Base-by-base conservation (phyloP, 2,888 invertebrate species). In the Calephelis perditalis region DNA sequence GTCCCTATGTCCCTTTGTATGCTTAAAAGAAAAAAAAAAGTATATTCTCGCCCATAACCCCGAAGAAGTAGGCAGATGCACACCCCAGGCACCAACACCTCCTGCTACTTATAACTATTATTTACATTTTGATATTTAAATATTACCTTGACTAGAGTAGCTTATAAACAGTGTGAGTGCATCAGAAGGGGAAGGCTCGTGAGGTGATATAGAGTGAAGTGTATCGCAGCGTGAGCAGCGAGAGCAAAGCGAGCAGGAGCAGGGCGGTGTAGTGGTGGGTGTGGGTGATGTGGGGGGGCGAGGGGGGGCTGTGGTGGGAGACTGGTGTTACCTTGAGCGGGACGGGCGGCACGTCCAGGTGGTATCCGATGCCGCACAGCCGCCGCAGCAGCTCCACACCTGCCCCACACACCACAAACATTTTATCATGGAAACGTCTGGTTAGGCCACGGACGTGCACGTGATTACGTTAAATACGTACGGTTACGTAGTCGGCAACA, bases 351-450 rank as follows among this genome's bases (percentile, higher is more conserved):
- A 94, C 93, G 75, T 94, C 93, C 70, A 96, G 88, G 82, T 96
- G 96, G 77, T 94, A 90, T 77, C 94, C 94, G 72, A 93, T 92
- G 70, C 92, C 91, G 77, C 96, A 96, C 69, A 94, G 88, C 68
- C 87, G 87, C 68, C 93, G 92, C 52, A 96, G 84, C 36, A 94
- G 75, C 61, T 92, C 84, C 69, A 95, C 86, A 44, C 94, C 93
- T 92, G 81, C 40, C 26, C 40, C 26, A 86, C 26, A 82, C 12
- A 46, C 46, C 5, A 46, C 46, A 7, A 45, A 7, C 5, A 1
- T 5, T 45, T 7, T 9, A 10, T 8, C 11, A 37, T 35, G 37
- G 9, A 5, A 9, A 55, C 35, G 35, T 26, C 4, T 26, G 26
- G 26, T 4, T 26, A 26, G 26, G 26, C 26, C 26, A 26, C 4